Conservation (phyloP, 2,797 vertebrate genomes). For the Microchirus variegatus region DNA sequence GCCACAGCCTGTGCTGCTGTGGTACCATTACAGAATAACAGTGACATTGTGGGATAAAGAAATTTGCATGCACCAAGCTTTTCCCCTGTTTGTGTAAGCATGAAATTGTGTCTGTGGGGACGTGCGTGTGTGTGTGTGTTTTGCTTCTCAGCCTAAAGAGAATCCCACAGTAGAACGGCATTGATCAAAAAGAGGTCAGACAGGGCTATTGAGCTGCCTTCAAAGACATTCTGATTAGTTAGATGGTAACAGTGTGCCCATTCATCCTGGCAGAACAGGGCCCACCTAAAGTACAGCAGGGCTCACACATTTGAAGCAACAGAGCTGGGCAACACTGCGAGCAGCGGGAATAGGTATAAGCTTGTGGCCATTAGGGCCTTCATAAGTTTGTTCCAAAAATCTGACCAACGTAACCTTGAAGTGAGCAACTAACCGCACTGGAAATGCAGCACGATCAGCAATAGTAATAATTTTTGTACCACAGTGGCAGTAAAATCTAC, state of each 20-base stretch:
- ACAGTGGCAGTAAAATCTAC: background rate
- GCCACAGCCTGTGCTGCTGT: conserved; percentile 12
- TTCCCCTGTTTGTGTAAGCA: conserved; percentile 16
- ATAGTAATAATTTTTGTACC: background rate
- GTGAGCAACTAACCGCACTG: background rate
- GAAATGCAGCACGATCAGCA: conserved; percentile 29
- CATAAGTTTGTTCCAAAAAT: conserved; percentile 4
- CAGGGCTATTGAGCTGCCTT: conserved; percentile 73
- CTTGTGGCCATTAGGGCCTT: conserved; percentile 8
- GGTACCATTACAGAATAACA: conserved; percentile 20
- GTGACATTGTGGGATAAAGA: conserved; percentile 22
- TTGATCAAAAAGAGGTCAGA: conserved; percentile 77
- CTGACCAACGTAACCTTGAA: background rate
- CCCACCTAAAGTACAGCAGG: conserved; percentile 42
- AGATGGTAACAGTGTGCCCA: conserved; percentile 65
- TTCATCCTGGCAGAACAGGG: conserved; percentile 67
- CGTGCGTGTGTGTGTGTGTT: conserved; percentile 12
- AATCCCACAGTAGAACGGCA: conserved; percentile 67
- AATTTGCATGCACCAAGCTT: conserved; percentile 26
- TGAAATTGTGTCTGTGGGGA: conserved; percentile 9
- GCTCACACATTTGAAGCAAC: conserved; percentile 40
- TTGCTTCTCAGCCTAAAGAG: conserved; percentile 48
- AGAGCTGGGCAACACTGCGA: conserved; percentile 32
- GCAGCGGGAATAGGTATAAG: conserved; percentile 5
- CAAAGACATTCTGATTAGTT: conserved; percentile 76